Evolutionary conservation across 1,140 invertebrate species (phyloP).

Genomic region (Matsumurasca onukii): DNA sequence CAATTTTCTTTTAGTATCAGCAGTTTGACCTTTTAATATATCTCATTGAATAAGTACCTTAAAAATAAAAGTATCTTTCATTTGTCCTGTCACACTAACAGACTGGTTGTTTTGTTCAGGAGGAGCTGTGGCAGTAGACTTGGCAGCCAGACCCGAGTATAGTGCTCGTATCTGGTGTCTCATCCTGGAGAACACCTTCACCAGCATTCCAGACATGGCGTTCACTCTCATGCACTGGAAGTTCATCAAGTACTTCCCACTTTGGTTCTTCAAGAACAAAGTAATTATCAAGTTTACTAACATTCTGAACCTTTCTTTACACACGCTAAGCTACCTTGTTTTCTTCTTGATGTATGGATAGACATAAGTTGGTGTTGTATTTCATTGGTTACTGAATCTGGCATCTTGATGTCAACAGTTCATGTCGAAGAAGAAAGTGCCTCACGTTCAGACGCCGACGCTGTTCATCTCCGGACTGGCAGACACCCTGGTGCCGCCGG

Average conservation of each 20-base stretch:
- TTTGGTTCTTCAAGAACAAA: conserved; percentile 81
- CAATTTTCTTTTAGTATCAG: too few relatives aligned
- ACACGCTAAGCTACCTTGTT: too few relatives aligned
- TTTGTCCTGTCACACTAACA: too few relatives aligned
- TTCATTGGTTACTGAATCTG: too few relatives aligned
- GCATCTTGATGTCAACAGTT: too few relatives aligned
- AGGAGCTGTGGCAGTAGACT: conserved; percentile 84
- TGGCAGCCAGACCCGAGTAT: conserved; percentile 72
- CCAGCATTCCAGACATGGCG: conserved; percentile 93
- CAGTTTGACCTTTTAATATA: too few relatives aligned
- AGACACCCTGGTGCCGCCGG: conserved; percentile 81
- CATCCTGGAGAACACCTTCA: conserved; percentile 94
- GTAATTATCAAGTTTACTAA: conserved; percentile 50
- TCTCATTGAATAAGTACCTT: too few relatives aligned
- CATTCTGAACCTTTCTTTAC: too few relatives aligned
- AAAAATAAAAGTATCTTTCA: too few relatives aligned
- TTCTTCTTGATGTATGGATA: too few relatives aligned
- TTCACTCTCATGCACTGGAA: conserved; percentile 67
- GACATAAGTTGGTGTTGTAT: too few relatives aligned
- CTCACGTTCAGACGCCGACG: conserved; percentile 63
- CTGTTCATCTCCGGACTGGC: conserved; percentile 79
- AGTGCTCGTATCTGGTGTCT: conserved; percentile 77
- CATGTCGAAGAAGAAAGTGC: conserved; percentile 68
- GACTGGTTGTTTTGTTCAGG: conserved; percentile 53
- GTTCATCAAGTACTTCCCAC: conserved; percentile 69